Percentiles rank a stretch among this genome's conserved stretches.
Conservation (phyloP, 92 coral and sea anemone genomes). For the Porites cylindrica region DNA sequence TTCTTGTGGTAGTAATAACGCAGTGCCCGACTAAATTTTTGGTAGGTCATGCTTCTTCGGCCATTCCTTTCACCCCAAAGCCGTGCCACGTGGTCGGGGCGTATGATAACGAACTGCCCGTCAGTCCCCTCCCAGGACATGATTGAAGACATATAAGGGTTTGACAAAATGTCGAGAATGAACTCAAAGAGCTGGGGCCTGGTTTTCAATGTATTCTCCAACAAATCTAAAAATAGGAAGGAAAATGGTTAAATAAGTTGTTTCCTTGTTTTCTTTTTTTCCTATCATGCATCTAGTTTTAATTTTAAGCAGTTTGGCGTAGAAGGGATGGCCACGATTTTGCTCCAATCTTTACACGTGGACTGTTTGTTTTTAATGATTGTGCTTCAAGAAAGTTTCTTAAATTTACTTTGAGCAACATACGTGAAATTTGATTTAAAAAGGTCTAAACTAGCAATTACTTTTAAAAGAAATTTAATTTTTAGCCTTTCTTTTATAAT, state of each 20-base stretch:
- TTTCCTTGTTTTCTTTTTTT: too few species aligned
- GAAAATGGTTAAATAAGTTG: background rate
- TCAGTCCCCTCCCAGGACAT: constrained; percentile 17
- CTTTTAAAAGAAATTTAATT: too few species aligned
- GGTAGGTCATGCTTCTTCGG: constrained; percentile 8
- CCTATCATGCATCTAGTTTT: too few species aligned
- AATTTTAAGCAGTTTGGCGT: too few species aligned
- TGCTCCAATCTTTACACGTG: too few species aligned
- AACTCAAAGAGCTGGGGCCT: constrained; percentile 6
- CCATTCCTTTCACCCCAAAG: constrained; percentile 18
- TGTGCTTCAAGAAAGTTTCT: too few species aligned
- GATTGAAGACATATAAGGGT: background rate
- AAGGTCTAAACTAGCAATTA: too few species aligned
- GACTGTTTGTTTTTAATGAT: too few species aligned
- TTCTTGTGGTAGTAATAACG: constrained; percentile 21
- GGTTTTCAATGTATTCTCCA: background rate
- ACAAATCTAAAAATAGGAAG: background rate
- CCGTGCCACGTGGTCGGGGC: background rate
- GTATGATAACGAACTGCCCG: constrained; percentile 6
- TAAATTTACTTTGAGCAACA: too few species aligned
- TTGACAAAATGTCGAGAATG: background rate
- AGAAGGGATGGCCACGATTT: too few species aligned
- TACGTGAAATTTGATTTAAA: too few species aligned
- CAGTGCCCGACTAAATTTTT: constrained; percentile 5
- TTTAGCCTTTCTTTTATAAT: too few species aligned